A percentile compares a stretch with the other conserved stretches of the same genome.
Conservation (phyloP, 2,888 invertebrate species). For the Neelides folsomi region DNA sequence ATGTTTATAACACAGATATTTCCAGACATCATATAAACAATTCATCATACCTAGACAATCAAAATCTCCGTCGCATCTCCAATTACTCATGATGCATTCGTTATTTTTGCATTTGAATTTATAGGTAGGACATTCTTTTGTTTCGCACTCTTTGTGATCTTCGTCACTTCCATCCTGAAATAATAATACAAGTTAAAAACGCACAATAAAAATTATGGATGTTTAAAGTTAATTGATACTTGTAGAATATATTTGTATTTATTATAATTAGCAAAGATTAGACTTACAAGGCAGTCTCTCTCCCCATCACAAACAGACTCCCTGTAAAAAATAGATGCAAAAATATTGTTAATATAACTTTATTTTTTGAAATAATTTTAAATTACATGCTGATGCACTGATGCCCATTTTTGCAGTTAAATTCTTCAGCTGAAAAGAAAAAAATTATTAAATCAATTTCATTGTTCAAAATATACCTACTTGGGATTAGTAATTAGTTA, state of each 20-base stretch:
- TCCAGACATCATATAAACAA: too few species aligned
- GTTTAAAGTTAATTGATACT: too few species aligned
- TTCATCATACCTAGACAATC: conserved; percentile 37
- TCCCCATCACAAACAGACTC: conserved; percentile 14
- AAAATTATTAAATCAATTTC: too few species aligned
- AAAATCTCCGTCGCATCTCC: conserved; percentile 13
- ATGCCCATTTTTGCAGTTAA: too few species aligned
- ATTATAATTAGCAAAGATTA: too few species aligned
- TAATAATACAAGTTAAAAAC: background rate
- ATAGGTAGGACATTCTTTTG: conserved; percentile 36
- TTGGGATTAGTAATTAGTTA: too few species aligned
- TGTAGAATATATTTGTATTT: too few species aligned
- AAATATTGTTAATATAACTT: background rate
- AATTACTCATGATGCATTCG: conserved; percentile 21
- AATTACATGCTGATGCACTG: background rate
- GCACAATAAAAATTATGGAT: too few species aligned
- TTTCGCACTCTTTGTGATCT: conserved; percentile 37
- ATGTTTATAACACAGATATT: conserved; percentile 28
- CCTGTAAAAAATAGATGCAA: background rate
- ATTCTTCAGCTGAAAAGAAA: too few species aligned
- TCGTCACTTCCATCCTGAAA: conserved; percentile 42
- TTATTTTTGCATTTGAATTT: conserved; percentile 31
- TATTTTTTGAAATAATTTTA: background rate
- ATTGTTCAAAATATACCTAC: too few species aligned
- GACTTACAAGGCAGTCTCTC: background rate